Conservation (phyloP, 2,888 invertebrate species). For the Papilio elwesi region DNA sequence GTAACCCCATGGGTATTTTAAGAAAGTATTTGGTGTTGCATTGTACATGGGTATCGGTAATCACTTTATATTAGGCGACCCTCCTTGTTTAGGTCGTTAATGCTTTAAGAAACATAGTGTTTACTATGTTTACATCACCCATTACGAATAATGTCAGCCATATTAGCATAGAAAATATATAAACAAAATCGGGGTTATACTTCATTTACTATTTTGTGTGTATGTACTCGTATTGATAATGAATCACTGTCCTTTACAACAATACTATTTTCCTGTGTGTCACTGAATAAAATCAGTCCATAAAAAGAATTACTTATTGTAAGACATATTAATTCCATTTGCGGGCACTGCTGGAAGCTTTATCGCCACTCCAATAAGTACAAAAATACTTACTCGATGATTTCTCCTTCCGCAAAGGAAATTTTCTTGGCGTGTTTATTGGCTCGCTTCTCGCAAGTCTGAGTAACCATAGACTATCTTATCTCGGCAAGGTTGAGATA, state of each 20-base stretch:
- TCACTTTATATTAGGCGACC: too few species aligned
- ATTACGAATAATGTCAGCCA: too few species aligned
- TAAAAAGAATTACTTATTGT: not conserved
- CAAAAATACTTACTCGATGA: slow-evolving; percentile 19
- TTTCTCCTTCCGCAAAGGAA: slow-evolving; percentile 22
- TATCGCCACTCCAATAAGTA: slow-evolving; percentile 19
- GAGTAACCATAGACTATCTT: slow-evolving; percentile 45
- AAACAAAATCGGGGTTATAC: too few species aligned
- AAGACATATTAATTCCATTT: slow-evolving; percentile 15
- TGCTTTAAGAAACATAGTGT: too few species aligned
- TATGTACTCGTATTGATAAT: not conserved
- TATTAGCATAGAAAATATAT: too few species aligned
- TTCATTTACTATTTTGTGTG: too few species aligned
- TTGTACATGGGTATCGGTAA: too few species aligned
- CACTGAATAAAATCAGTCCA: not conserved
- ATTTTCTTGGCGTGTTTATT: slow-evolving; percentile 22
- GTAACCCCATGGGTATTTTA: too few species aligned
- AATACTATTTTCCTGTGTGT: not conserved
- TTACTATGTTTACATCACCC: too few species aligned
- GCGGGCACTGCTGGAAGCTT: slow-evolving; percentile 15
- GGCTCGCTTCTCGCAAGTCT: slow-evolving; percentile 11
- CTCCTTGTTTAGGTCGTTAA: too few species aligned
- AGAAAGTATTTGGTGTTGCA: too few species aligned
- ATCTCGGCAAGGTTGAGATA: slow-evolving; percentile 53
- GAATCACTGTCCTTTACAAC: not conserved